phyloP scores from a whole-genome alignment of 2,888 invertebrate species.

The Chrysotoxum bicinctum region DNA sequence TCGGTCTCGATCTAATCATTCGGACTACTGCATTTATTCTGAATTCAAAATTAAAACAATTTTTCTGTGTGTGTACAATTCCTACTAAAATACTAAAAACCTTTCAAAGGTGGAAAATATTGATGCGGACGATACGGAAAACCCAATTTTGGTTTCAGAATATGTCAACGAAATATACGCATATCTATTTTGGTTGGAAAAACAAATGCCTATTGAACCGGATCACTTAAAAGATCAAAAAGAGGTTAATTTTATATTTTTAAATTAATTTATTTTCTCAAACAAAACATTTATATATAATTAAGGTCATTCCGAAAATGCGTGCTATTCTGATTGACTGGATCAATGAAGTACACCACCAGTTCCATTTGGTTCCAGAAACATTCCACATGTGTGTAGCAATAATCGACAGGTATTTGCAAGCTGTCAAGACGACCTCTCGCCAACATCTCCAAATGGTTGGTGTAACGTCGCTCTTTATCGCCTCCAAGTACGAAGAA shows the following conservation, averaged over 20 bases:
- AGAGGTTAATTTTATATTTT: constrained; percentile 73
- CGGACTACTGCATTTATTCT: background rate
- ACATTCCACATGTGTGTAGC: constrained; percentile 94
- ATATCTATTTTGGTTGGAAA: constrained; percentile 90
- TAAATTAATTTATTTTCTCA: no score
- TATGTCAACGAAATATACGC: constrained; percentile 95
- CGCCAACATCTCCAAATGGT: constrained; percentile 91
- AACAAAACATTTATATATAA: background rate
- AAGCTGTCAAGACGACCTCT: constrained; percentile 84
- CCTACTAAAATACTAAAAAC: background rate
- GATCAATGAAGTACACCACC: constrained; percentile 94
- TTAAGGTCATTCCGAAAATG: constrained; percentile 90
- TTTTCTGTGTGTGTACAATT: background rate
- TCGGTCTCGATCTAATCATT: no score
- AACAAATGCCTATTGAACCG: constrained; percentile 84
- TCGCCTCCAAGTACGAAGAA: constrained; percentile 98
- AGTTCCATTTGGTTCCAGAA: constrained; percentile 92
- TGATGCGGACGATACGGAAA: constrained; percentile 88
- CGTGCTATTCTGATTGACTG: constrained; percentile 94
- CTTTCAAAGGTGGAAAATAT: constrained; percentile 85
- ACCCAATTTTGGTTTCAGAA: constrained; percentile 90
- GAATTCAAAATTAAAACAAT: background rate
- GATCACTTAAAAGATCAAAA: constrained; percentile 87
- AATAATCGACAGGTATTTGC: constrained; percentile 93
- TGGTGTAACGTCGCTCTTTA: constrained; percentile 93